phyloP scores from a whole-genome alignment of 2,888 invertebrate genomes.

The Euplagia quadripunctaria region DNA sequence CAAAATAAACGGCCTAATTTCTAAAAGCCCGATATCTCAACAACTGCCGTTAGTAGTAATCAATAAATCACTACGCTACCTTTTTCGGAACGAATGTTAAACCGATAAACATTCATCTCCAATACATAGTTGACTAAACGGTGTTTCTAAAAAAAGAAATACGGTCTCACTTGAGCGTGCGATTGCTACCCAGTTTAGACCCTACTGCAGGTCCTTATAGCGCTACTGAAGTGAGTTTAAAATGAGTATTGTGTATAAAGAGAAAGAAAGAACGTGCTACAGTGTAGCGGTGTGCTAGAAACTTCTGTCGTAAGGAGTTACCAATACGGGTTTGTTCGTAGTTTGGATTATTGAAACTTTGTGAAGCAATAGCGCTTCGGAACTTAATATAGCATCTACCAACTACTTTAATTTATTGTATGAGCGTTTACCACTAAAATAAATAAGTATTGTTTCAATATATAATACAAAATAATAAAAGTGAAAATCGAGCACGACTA shows the following conservation, averaged over 20 bases:
- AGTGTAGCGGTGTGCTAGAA: constrained; percentile 52
- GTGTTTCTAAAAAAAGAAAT: constrained; percentile 70
- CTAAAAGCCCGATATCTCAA: constrained; percentile 51
- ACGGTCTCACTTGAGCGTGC: constrained; percentile 68
- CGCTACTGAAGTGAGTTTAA: constrained; percentile 38
- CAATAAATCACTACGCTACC: constrained; percentile 64
- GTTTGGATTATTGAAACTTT: constrained; percentile 49
- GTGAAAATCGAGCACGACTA: background rate
- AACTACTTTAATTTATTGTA: constrained; percentile 38
- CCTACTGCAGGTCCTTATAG: constrained; percentile 35
- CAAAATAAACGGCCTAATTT: constrained; percentile 46
- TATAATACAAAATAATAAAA: background rate
- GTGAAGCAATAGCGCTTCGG: constrained; percentile 36
- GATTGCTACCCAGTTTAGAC: constrained; percentile 59
- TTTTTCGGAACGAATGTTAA: constrained; percentile 66
- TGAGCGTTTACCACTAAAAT: background rate
- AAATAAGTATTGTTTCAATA: background rate
- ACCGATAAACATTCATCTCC: constrained; percentile 76
- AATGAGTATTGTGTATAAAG: constrained; percentile 30
- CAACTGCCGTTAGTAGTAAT: constrained; percentile 53
- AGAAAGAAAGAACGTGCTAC: constrained; percentile 38
- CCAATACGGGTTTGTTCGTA: constrained; percentile 53
- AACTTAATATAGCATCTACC: constrained; percentile 37
- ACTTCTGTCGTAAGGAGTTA: constrained; percentile 45
- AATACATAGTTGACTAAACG: constrained; percentile 76